Evolutionary conservation across 2,888 invertebrate species (phyloP), one percentile per base, ranked within the genome.

Genomic region (Tenthredo livida): DNA sequence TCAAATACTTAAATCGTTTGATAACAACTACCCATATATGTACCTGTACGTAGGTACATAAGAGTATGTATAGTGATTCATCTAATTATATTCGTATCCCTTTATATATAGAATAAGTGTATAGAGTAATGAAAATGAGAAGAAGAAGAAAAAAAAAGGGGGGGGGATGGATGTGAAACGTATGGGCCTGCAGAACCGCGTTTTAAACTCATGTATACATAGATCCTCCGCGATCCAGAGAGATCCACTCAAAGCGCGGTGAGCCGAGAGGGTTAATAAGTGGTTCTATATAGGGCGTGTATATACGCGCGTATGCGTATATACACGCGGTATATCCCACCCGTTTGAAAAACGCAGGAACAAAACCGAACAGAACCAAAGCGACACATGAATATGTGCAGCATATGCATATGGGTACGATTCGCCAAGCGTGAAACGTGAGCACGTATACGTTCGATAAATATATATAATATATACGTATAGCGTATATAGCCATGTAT

Each of bases 221-320:
- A 54, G 54, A 54, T 54, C 54, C 54, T 54, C 54, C 54, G n/a
- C 54, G n/a, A 54, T 54, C 54, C 54, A 25, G 61, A 61, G 61
- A 61, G 61, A 61, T 80, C 61, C 80, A 61, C 61, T 80, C 40
- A 37, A 80, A 78, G 50, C 73, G 43, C 40, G 73, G 43, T 67
- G 33, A 67, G 17, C 67, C 67, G 40, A 61, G 47, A 67, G 83
- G 83, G 83, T 47, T 83, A 83, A 83, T 83, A 83, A 83, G 83
- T 83, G 83, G 83, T 67, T 83, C 70, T 67, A 83, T 83, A 61
- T 61, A 80, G 80, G 61, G 80, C 58, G 50, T 77, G 21, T 40
- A 37, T 40, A 37, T n/a, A n/a, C n/a, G n/a, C n/a, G n/a, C 37
- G 21, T 37, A 33, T 80, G 61, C 54, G 37, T 43, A 65, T 47